Conservation (phyloP, 2,797 vertebrate genomes). For the Cirrhinus molitorella region DNA sequence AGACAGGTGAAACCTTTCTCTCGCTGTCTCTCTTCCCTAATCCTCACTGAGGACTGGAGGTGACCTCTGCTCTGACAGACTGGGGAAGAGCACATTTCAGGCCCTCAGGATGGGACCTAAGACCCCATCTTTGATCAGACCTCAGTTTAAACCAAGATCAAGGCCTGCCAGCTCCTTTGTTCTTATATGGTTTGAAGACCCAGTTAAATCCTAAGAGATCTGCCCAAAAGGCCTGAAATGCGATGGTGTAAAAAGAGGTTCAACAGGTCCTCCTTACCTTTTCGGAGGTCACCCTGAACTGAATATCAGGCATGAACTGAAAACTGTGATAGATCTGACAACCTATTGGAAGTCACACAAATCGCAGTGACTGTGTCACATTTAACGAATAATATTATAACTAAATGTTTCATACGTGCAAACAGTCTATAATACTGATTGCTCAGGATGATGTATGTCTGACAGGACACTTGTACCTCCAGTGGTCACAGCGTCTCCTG, state of each 20-base stretch:
- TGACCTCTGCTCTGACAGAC: slow-evolving; percentile 58
- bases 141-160: slow-evolving; percentile 50
- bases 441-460: neutral
- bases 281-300: neutral
- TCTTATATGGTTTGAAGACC: slow-evolving; percentile 40
- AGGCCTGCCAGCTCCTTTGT: slow-evolving; percentile 53
- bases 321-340: neutral
- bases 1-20: slow-evolving; percentile 55
- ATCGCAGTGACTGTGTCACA: neutral
- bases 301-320: neutral
- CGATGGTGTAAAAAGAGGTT: slow-evolving; percentile 12
- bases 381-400: neutral
- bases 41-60: slow-evolving; percentile 45
- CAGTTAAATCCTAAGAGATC: slow-evolving; percentile 37
- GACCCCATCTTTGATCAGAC: slow-evolving; percentile 59
- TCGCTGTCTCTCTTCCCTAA: slow-evolving; percentile 32
- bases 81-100: slow-evolving; percentile 39
- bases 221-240: slow-evolving; percentile 28
- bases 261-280: neutral
- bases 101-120: slow-evolving; percentile 44
- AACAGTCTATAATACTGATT: neutral
- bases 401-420: neutral
- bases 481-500: neutral
- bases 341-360: neutral
- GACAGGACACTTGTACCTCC: slow-evolving; percentile 6